Conservation (phyloP, 1,140 invertebrate genomes). For the Cylas formicarius region DNA sequence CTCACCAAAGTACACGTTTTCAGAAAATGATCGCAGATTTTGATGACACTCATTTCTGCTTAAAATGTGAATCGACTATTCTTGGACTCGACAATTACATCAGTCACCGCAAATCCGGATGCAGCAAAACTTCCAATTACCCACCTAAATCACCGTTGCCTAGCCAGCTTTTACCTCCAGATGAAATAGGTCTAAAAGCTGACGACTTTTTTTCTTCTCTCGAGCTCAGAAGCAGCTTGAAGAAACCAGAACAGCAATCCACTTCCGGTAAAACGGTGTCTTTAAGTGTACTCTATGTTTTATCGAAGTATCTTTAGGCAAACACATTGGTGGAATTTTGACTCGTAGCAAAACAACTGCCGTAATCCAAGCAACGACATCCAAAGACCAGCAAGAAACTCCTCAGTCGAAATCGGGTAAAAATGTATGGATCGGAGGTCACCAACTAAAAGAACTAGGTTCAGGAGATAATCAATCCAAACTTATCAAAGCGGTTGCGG, state of each 20-base stretch:
- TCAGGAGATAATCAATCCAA: slow-evolving; percentile 52
- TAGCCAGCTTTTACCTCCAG: slow-evolving; percentile 29
- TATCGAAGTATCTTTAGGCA: slow-evolving; percentile 28
- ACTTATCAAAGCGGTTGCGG: slow-evolving; percentile 53
- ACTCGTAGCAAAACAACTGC: slow-evolving; percentile 44
- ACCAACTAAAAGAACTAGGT: slow-evolving; percentile 46
- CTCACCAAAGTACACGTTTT: no score
- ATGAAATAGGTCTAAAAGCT: slow-evolving; percentile 56
- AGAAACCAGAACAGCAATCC: slow-evolving; percentile 41
- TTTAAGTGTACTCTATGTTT: not conserved
- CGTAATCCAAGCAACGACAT: slow-evolving; percentile 31
- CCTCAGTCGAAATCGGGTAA: slow-evolving; percentile 43
- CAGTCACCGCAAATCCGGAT: slow-evolving; percentile 64
- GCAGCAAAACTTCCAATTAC: slow-evolving; percentile 40
- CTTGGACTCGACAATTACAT: slow-evolving; percentile 72
- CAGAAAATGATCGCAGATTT: slow-evolving; percentile 48
- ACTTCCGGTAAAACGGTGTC: slow-evolving; percentile 22
- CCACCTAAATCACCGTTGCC: slow-evolving; percentile 44
- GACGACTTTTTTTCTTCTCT: slow-evolving; percentile 80
- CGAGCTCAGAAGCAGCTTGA: slow-evolving; percentile 71
- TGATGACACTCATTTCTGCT: slow-evolving; percentile 75
- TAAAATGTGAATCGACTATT: slow-evolving; percentile 76
- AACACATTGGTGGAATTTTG: slow-evolving; percentile 41
- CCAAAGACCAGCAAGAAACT: slow-evolving; percentile 35
- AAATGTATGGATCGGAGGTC: slow-evolving; percentile 52